phyloP scores from a whole-genome alignment of 2,113 vertebrate genomes.

The Carettochelys insculpta region DNA sequence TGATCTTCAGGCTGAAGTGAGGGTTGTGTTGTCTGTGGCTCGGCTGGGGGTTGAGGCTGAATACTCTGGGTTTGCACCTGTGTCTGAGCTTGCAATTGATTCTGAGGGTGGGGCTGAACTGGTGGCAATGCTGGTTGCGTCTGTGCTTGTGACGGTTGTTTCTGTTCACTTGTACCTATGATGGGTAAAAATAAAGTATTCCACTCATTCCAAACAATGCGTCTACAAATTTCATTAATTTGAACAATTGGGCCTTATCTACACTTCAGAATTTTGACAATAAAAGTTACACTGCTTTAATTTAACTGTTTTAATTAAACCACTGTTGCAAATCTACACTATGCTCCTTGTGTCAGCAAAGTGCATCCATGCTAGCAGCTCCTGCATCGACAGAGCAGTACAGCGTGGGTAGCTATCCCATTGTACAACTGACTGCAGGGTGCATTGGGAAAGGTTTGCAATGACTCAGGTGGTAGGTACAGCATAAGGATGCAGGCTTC shows the following conservation, averaged over 20 bases:
- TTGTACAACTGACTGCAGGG: too few species aligned
- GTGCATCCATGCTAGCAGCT: too few species aligned
- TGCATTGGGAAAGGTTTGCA: too few species aligned
- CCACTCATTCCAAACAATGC: not conserved
- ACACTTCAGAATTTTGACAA: too few species aligned
- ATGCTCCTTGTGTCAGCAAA: too few species aligned
- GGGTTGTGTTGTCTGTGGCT: constrained; percentile 37
- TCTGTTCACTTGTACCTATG: constrained; percentile 75
- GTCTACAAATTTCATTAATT: accelerated
- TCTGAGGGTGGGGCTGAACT: constrained; percentile 50
- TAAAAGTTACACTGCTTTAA: too few species aligned
- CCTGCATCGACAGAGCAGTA: too few species aligned
- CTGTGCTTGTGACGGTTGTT: constrained; percentile 59
- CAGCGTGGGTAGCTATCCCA: too few species aligned
- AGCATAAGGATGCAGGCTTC: too few species aligned
- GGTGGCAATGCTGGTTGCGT: constrained; percentile 33
- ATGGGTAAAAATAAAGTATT: constrained; percentile 34
- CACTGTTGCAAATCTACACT: too few species aligned
- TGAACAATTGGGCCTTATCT: not conserved
- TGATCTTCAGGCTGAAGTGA: constrained; percentile 70
- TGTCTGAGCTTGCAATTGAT: constrained; percentile 75
- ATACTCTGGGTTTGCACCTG: constrained; percentile 66
- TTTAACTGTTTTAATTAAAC: too few species aligned
- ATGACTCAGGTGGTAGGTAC: too few species aligned
- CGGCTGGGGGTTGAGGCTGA: constrained; percentile 65